These are phyloP conservation scores for Porphyrio hochstetteri DNA, from an alignment of 2,113 vertebrate genomes.

Conservation along the genomic window DNA sequence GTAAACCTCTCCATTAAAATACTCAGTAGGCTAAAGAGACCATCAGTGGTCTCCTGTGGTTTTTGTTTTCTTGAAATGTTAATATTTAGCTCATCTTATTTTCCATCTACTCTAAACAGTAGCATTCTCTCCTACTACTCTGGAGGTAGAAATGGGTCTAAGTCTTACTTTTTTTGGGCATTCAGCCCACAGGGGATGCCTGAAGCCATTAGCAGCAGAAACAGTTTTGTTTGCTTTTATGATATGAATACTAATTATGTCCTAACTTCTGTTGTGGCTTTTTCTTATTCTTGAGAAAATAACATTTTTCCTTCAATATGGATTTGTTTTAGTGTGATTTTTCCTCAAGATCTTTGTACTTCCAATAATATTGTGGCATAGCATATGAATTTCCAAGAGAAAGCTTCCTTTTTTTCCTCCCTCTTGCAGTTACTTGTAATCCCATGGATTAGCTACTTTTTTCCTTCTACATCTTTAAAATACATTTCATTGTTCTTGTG, in stretches of 20 bases:
- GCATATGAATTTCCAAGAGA: not conserved
- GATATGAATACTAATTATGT: not conserved
- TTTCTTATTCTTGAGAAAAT: not conserved
- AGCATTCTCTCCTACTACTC: not conserved
- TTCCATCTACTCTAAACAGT: constrained; percentile 44
- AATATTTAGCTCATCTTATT: constrained; percentile 66
- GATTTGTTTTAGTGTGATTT: not conserved
- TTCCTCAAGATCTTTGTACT: not conserved
- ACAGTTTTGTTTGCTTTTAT: not conserved
- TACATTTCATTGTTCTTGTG: not conserved
- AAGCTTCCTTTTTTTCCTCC: not conserved
- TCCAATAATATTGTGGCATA: not conserved
- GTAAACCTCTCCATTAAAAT: constrained; percentile 74
- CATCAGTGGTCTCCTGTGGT: constrained; percentile 54
- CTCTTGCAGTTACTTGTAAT: not conserved
- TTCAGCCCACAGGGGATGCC: constrained; percentile 4
- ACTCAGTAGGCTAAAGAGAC: constrained; percentile 67
- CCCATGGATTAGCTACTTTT: not conserved
- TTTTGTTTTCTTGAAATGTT: constrained; percentile 75
- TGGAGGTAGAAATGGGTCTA: not conserved
- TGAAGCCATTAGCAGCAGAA: not conserved
- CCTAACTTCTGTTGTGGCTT: not conserved
- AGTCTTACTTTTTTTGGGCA: not conserved
- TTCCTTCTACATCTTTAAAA: not conserved
- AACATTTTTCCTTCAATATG: not conserved